Evolutionary conservation across 2,888 invertebrate genomes (phyloP).

Genomic region (Thalpophila matura): DNA sequence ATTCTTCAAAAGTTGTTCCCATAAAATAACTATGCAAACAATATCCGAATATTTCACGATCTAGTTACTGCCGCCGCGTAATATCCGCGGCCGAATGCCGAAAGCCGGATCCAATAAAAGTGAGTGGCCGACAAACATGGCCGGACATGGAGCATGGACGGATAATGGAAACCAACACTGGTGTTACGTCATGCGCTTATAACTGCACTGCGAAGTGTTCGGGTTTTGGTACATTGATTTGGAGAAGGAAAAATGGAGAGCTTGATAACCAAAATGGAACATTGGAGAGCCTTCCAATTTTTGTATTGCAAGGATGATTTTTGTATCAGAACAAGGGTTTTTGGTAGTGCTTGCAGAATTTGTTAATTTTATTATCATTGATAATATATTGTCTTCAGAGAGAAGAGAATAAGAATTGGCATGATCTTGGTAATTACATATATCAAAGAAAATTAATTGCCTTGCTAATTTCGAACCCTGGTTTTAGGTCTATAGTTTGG

Average conservation of each 20-base stretch:
- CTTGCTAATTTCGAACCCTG: no score
- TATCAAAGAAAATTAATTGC: no score
- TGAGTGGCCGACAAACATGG: slow-evolving; percentile 61
- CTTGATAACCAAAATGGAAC: neutral
- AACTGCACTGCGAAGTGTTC: slow-evolving; percentile 21
- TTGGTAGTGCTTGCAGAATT: no score
- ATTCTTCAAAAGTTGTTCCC: slow-evolving; percentile 47
- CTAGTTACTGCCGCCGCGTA: slow-evolving; percentile 47
- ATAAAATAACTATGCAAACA: slow-evolving; percentile 51
- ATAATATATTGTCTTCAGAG: no score
- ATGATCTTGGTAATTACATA: no score
- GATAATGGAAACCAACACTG: slow-evolving; percentile 37
- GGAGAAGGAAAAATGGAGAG: neutral
- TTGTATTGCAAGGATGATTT: no score
- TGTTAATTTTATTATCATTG: no score
- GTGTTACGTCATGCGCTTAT: slow-evolving; percentile 43
- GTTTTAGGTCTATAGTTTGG: no score
- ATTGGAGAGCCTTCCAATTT: neutral
- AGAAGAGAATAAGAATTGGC: no score
- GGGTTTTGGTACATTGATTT: neutral
- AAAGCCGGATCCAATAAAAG: slow-evolving; percentile 62
- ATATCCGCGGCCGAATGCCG: slow-evolving; percentile 51
- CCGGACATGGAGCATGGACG: slow-evolving; percentile 22
- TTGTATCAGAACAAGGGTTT: neutral
- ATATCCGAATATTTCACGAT: slow-evolving; percentile 53